phyloP scores from a whole-genome alignment of 2,797 vertebrate species.

The Helicolenus hilgendorfi region DNA sequence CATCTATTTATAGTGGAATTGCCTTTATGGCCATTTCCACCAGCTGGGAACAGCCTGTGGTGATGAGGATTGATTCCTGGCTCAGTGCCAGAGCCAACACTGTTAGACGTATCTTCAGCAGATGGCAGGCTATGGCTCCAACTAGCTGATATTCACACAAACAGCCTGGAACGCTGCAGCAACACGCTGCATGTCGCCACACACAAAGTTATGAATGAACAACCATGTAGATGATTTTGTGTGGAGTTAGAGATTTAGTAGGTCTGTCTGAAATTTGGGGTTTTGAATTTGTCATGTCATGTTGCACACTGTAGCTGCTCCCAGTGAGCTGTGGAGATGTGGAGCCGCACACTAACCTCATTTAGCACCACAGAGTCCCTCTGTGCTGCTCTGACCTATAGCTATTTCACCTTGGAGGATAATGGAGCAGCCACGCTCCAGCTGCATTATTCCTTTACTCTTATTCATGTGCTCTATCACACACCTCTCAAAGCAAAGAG shows the following conservation, averaged over 20 bases:
- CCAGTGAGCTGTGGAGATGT: constrained; percentile 14
- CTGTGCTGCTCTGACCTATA: constrained; percentile 33
- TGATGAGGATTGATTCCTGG: constrained; percentile 62
- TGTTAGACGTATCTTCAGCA: constrained; percentile 57
- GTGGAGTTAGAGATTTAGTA: background rate
- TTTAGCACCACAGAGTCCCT: constrained; percentile 38
- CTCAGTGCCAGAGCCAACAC: constrained; percentile 55
- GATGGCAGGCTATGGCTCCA: constrained; percentile 62
- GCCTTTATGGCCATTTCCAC: constrained; percentile 29
- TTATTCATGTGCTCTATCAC: constrained; percentile 8
- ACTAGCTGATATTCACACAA: constrained; percentile 57
- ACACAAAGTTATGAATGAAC: constrained; percentile 59
- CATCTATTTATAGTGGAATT: constrained; percentile 38
- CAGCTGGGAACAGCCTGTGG: constrained; percentile 52
- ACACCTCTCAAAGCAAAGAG: constrained; percentile 15
- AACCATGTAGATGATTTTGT: background rate
- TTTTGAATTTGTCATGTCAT: constrained; percentile 11
- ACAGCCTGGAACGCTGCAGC: constrained; percentile 32
- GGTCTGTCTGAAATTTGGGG: constrained; percentile 14
- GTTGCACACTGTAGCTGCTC: background rate
- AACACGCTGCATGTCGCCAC: background rate
- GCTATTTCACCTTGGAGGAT: constrained; percentile 55
- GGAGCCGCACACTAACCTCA: constrained; percentile 38
- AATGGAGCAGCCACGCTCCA: constrained; percentile 37
- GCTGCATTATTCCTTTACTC: constrained; percentile 35